Percentiles rank a stretch among this genome's conserved stretches.
Conservation (phyloP, 2,888 invertebrate species). For the Tetragonula carbonaria region DNA sequence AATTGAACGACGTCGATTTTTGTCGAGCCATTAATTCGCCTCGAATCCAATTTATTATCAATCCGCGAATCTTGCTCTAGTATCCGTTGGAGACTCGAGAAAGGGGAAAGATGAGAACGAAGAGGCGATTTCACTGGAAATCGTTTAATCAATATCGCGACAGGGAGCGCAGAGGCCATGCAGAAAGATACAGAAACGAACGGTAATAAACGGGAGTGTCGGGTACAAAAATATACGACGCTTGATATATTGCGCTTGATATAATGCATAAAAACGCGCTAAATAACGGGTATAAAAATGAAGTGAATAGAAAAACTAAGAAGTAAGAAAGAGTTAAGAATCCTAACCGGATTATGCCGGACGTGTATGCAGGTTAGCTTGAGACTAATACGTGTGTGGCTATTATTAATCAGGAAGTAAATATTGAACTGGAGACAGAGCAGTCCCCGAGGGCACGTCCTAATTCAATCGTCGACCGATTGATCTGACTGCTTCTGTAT, state of each 20-base stretch:
- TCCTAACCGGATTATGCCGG: not conserved
- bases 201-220: not conserved
- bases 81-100: not conserved
- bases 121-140: not conserved
- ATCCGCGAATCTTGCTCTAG: not conserved
- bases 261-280: not conserved
- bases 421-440: not conserved
- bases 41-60: conserved; percentile 5
- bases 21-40: conserved; percentile 19
- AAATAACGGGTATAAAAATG: not conserved
- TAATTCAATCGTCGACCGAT: not conserved
- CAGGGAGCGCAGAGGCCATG: not conserved
- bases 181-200: not conserved
- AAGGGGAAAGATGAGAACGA: not conserved
- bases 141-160: conserved; percentile 19
- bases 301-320: not conserved
- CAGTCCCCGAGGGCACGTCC: too few species aligned
- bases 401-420: not conserved
- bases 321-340: too few species aligned
- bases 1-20: conserved; percentile 32
- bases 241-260: not conserved
- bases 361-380: not conserved
- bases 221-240: not conserved
- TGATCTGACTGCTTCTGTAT: conserved; percentile 33
- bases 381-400: not conserved